Evolutionary conservation across 2,113 vertebrate genomes (phyloP), one percentile per base, ranked within the genome.

Genomic region (Parus major): DNA sequence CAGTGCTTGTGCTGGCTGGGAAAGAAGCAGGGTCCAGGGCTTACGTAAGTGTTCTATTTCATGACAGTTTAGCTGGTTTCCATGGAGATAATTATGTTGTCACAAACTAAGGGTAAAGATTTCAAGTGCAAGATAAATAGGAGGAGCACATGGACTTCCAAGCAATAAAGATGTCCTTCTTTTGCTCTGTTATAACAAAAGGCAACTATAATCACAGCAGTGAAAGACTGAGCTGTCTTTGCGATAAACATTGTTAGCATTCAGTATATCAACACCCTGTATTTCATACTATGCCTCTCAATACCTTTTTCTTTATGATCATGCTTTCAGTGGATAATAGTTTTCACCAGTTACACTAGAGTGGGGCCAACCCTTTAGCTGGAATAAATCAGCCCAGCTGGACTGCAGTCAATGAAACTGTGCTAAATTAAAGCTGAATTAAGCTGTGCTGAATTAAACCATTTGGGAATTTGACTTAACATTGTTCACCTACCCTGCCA

Each of bases 31-130:
- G 39, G 64, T 63, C 85, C 69, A 50, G 56, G 76, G 86, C 66
- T 81, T 88, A 78, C 31, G 20, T 53, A 80, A 94, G 68, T 52
- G 36, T 77, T 83, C 88, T 77, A 59, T 70, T 96, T 90, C 82
- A 80, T 90, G 87, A 88, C 56, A 83, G 63, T 90, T 90, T 87
- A 87, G 59, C 69, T 77, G 81, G 94, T 96, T 97, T 96, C 94
- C 82, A 93, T 96, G 88, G 93, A 92, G 90, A 95, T 96, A 90
- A 97, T 96, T 92, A 92, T 53, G 64, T 90, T 96, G 95, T 93
- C 64, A 86, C 82, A 96, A 96, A 86, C 64, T 75, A 86, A 94
- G 68, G 65, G 80, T 95, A 84, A 93, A 93, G 88, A 95, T 91
- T 86, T 96, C 82, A 90, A 95, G 69, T 77, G 36, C 69, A 60